A percentile compares a stretch with the other conserved stretches of the same genome.
Evolutionary conservation across 2,888 invertebrate genomes (phyloP).

Genomic region (Hirtodrosophila duncani): DNA sequence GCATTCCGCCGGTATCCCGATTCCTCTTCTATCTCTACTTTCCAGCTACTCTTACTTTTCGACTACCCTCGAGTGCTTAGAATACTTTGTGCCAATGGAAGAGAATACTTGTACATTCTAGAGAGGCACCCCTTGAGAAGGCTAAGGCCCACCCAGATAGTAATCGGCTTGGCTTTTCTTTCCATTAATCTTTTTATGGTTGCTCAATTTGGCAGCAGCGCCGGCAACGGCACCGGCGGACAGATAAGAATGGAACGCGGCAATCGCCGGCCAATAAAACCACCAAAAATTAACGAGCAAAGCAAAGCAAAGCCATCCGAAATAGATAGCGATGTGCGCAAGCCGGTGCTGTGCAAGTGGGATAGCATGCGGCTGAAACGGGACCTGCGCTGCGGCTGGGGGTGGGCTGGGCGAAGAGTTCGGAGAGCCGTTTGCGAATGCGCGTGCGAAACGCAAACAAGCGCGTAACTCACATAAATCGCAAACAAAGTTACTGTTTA

Average conservation of each 20-base stretch:
- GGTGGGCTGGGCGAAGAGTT: neutral
- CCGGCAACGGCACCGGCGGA: conserved; percentile 1
- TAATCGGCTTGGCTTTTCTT: conserved; percentile 40
- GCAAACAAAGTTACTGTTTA: conserved; percentile 9
- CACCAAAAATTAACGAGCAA: conserved; percentile 51
- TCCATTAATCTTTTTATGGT: conserved; percentile 58
- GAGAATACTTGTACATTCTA: too few species aligned
- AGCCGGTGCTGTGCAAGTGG: neutral
- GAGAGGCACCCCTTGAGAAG: too few species aligned
- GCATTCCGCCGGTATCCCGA: too few species aligned
- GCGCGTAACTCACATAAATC: conserved; percentile 50
- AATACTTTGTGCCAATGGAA: too few species aligned
- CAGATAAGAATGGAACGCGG: conserved; percentile 54
- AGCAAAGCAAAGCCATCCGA: conserved; percentile 26
- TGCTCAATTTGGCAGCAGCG: conserved; percentile 38
- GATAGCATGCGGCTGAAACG: conserved; percentile 2
- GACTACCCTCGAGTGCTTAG: too few species aligned
- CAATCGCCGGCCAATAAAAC: conserved; percentile 39
- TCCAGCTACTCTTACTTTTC: too few species aligned
- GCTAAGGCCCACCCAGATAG: conserved; percentile 42
- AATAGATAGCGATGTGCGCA: conserved; percentile 23
- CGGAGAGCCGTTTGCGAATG: conserved; percentile 21
- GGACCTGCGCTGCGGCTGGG: neutral
- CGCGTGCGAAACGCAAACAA: conserved; percentile 57
- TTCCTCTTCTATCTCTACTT: too few species aligned